Evolutionary conservation across 2,113 vertebrate genomes (phyloP).

Genomic region (Cinclus cinclus): DNA sequence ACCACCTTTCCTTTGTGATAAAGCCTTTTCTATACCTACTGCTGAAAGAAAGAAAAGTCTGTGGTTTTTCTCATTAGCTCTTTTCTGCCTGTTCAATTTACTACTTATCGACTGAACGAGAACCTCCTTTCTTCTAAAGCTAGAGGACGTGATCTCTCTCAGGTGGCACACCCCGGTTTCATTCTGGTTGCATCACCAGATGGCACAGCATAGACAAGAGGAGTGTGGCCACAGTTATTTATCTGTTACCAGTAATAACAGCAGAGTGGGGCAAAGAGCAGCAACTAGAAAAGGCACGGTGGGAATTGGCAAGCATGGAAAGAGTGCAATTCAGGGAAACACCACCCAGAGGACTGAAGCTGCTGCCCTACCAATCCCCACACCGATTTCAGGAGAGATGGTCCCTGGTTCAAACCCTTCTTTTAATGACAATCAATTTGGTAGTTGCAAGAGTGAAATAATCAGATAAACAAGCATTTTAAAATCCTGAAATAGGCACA

Average conservation of each 20-base stretch:
- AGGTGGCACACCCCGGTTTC: background rate
- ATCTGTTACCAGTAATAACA: background rate
- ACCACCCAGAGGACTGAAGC: background rate
- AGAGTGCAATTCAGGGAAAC: background rate
- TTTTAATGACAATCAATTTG: background rate
- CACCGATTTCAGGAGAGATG: background rate
- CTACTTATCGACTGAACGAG: background rate
- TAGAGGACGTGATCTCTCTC: accelerated
- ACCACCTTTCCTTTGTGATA: background rate
- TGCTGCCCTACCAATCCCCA: background rate
- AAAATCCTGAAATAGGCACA: background rate
- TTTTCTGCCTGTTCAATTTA: background rate
- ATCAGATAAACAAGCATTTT: background rate
- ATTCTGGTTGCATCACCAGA: background rate
- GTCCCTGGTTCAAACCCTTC: background rate
- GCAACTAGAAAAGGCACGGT: background rate
- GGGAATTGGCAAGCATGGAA: accelerated
- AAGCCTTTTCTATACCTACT: background rate
- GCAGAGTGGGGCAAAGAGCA: background rate
- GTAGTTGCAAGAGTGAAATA: background rate
- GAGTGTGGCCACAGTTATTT: background rate
- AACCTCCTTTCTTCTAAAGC: background rate
- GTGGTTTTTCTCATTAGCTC: background rate
- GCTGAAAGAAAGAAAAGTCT: background rate
- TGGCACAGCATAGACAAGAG: background rate